A percentile compares a stretch with the other conserved stretches of the same genome.
Evolutionary conservation across 1,140 invertebrate genomes (phyloP).

Genomic region (Apis mellifera): Amel_HAv3.1 CM009942.2:2414001-2414500

Average conservation of each 20-base stretch:
- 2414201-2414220: neutral
- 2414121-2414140: constrained; percentile 11
- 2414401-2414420: neutral
- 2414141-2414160: neutral
- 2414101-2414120: constrained; percentile 11
- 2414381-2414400: too few relatives aligned
- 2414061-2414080: constrained; percentile 21
- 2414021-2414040: neutral
- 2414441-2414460: too few relatives aligned
- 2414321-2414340: neutral
- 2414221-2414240: neutral
- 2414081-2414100: constrained; percentile 8
- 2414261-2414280: too few relatives aligned
- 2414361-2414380: neutral
- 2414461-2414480: too few relatives aligned
- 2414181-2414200: too few relatives aligned
- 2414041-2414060: neutral
- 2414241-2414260: too few relatives aligned
- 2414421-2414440: too few relatives aligned
- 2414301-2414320: neutral
- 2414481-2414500: too few relatives aligned
- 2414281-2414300: too few relatives aligned
- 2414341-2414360: neutral
- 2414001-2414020: neutral
- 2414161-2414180: too few relatives aligned